These are phyloP conservation scores for Saturnia pavonia DNA, from an alignment of 2,888 invertebrate genomes.

Conservation along the genomic window DNA sequence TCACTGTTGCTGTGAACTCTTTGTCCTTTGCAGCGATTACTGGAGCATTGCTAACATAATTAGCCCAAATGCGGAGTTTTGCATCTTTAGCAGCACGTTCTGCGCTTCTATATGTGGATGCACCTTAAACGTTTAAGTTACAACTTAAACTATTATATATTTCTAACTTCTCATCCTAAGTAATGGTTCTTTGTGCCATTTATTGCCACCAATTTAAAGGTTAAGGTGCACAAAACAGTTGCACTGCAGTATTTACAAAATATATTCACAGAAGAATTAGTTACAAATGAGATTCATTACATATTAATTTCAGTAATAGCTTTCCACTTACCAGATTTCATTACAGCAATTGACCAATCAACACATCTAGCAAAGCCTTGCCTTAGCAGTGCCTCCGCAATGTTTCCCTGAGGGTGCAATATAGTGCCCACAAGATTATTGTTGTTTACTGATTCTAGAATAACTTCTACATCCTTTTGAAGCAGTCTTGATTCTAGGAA, in stretches of 20 bases:
- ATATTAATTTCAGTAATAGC: background rate
- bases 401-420: slow-evolving; percentile 94
- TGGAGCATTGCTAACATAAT: slow-evolving; percentile 90
- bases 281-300: background rate
- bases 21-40: slow-evolving; percentile 89
- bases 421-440: slow-evolving; percentile 97
- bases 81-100: slow-evolving; percentile 94
- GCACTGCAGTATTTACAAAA: no score
- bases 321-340: slow-evolving; percentile 64
- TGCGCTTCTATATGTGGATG: slow-evolving; percentile 91
- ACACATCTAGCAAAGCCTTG: slow-evolving; percentile 96
- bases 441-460: slow-evolving; percentile 95
- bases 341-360: slow-evolving; percentile 74
- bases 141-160: slow-evolving; percentile 12
- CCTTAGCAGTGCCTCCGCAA: slow-evolving; percentile 93
- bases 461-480: slow-evolving; percentile 94
- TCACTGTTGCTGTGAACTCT: slow-evolving; percentile 90
- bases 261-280: no score
- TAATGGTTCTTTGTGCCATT: background rate
- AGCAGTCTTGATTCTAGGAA: slow-evolving; percentile 95
- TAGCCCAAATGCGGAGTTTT: slow-evolving; percentile 94
- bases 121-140: slow-evolving; percentile 78
- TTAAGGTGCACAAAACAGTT: no score
- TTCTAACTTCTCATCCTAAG: background rate
- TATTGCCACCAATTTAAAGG: no score